Base-by-base conservation (phyloP, 2,113 vertebrate species). In the Channa argus region DNA sequence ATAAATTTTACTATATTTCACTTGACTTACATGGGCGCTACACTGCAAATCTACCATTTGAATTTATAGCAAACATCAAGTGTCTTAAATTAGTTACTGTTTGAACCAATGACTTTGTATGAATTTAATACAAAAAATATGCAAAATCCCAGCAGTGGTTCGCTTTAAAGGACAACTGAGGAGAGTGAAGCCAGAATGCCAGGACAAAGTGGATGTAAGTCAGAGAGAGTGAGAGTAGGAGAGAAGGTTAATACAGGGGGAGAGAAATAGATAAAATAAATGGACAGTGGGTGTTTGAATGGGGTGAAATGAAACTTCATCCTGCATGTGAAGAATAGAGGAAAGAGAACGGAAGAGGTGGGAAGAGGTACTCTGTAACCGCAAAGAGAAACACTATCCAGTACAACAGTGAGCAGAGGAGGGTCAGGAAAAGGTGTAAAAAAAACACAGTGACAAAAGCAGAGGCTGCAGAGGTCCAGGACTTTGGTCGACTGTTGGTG, bases 401-500 rank as follows among this genome's bases (percentile, higher is more conserved):
- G 9, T 47, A 6, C 3, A 33, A 34, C 58, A 53, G 39, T 39
- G 58, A 52, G 50, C 43, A 7, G 4, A 46, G 43, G 34, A 73
- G 11, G 54, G 69, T 70, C 38, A 8, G 7, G 52, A 11, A 47
- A 71, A 43, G 41, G 47, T 34, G 52, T 2, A 24, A 33, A 38
- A 41, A 8, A 63, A 63, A 45, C 39, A 51, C 46, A 36, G n/a
- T 2, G 6, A 7, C 39, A 41, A 41, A 41, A 4, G 6, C 12
- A 75, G 15, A 7, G 14, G 49, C 36, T 44, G 53, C 41, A 36
- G 50, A 39, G 39, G 62, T 15, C 7, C 62, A 34, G 50, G 36
- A 52, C 55, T 50, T 54, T 78, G 63, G 63, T 52, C 14, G 43
- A 59, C 62, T 63, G 53, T 67, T 74, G 74, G 61, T 8, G 66